These are phyloP conservation scores for Corydoras maculifer DNA, from an alignment of 2,113 vertebrate species.

Conservation along the genomic window DNA sequence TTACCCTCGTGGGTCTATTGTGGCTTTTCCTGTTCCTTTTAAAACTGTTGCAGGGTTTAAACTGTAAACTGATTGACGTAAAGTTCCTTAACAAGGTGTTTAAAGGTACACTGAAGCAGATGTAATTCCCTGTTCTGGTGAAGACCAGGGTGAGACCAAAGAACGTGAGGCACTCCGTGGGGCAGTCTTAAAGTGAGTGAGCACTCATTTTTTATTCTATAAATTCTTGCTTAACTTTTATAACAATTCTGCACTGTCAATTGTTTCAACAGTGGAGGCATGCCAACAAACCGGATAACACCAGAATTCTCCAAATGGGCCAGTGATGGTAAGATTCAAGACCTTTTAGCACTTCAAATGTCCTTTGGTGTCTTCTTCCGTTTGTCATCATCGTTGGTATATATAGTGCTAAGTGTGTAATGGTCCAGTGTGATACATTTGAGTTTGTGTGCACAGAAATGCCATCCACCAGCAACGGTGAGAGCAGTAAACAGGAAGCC, in stretches of 20 bases:
- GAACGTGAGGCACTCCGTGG: slow-evolving; percentile 93
- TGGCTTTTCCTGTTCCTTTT: background rate
- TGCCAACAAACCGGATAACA: slow-evolving; percentile 94
- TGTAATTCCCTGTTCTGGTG: slow-evolving; percentile 94
- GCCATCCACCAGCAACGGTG: slow-evolving; percentile 97
- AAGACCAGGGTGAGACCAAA: slow-evolving; percentile 95
- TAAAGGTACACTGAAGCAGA: slow-evolving; percentile 92
- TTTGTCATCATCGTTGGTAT: background rate
- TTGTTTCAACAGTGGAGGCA: slow-evolving; percentile 77
- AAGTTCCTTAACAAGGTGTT: slow-evolving; percentile 61
- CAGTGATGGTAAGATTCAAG: slow-evolving; percentile 79
- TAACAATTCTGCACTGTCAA: too few relatives aligned
- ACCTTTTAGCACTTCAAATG: too few relatives aligned
- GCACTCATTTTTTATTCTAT: background rate
- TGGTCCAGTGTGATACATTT: background rate
- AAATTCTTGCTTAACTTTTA: background rate
- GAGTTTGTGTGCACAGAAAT: slow-evolving; percentile 71
- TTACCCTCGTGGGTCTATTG: background rate
- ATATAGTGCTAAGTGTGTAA: background rate
- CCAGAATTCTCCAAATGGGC: slow-evolving; percentile 98
- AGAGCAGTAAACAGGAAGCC: slow-evolving; percentile 89
- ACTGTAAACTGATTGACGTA: background rate
- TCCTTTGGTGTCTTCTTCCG: background rate
- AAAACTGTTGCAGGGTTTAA: background rate
- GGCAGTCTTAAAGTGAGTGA: slow-evolving; percentile 90